Base-by-base conservation (phyloP, 1,140 invertebrate genomes). In the Neodiprion lecontei region DNA sequence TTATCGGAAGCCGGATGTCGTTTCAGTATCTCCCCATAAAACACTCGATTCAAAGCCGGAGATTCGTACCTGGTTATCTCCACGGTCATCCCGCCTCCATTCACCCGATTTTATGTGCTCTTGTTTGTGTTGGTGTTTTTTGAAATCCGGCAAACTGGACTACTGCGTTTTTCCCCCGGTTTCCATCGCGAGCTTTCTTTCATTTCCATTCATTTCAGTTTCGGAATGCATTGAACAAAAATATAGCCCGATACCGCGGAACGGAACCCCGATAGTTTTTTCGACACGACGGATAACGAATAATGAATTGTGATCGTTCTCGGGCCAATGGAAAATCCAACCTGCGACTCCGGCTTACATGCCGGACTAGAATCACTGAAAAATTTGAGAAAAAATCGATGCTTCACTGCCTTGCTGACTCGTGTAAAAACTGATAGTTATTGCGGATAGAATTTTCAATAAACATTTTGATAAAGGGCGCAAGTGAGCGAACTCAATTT, bases 91-190 rank as follows among this genome's bases (percentile, higher is more conserved):
- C 11, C 53, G 53, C 28, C n/a, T 61, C n/a, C 53, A 61, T 61
- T 61, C 53, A 61, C 53, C 9, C 53, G 28, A 40, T 61, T 40
- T 65, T 73, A 14, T 9, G 69, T 65, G 49, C 72, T 69, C 76
- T 80, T 79, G 80, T 78, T 80, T 74, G 75, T 77, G 76, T 74
- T 72, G 70, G 77, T 76, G 79, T 74, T 40, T 40, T 40, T 40
- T 40, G 65, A 79, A 80, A 79, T 76, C 68, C 74, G 73, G 72
- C 68, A 72, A 75, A 49, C 71, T 67, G 73, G 69, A 65, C 72
- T 82, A 82, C 82, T 79, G 79, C 7, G 11, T 61, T 79, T 79
- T 79, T 79, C 68, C 72, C 49, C 53, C 69, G 73, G 72, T 77
- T 78, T 76, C 76, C 48, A 70, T 79, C 75, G 11, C n/a, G 53